Evolutionary conservation across 2,113 vertebrate genomes (phyloP).

Genomic region (Vulpes lagopus): DNA sequence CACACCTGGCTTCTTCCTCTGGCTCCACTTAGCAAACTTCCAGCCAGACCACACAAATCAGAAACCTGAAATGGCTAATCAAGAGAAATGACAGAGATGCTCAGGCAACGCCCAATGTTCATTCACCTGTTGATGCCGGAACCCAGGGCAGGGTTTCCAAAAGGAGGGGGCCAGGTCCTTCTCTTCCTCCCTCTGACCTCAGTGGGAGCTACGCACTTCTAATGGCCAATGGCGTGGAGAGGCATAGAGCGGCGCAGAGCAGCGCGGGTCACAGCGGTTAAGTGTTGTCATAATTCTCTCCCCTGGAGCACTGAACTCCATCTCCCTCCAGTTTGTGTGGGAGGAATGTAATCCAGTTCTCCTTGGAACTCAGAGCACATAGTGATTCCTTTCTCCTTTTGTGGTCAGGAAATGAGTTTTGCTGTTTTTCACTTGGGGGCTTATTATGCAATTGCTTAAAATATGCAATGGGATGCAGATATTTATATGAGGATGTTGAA

Average conservation of each 20-base stretch:
- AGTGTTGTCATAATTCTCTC: slow-evolving; percentile 79
- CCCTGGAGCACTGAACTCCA: slow-evolving; percentile 67
- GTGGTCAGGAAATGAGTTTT: slow-evolving; percentile 71
- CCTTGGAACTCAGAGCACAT: slow-evolving; percentile 72
- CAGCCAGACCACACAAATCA: not conserved
- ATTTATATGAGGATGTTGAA: slow-evolving; percentile 85
- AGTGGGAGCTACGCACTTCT: not conserved
- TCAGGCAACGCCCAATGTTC: accelerated
- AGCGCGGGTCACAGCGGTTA: slow-evolving; percentile 58
- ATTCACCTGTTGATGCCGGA: slow-evolving; percentile 68
- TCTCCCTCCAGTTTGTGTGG: slow-evolving; percentile 70
- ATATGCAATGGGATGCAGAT: slow-evolving; percentile 76
- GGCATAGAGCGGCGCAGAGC: not conserved
- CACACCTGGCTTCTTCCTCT: not conserved
- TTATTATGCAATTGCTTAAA: slow-evolving; percentile 79
- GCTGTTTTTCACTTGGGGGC: slow-evolving; percentile 79
- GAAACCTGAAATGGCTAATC: not conserved
- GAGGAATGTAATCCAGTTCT: slow-evolving; percentile 73
- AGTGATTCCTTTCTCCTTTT: slow-evolving; percentile 80
- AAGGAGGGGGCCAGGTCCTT: not conserved
- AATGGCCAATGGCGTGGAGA: slow-evolving; percentile 42
- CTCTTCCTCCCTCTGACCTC: not conserved
- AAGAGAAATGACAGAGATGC: not conserved
- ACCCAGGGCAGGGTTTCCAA: not conserved
- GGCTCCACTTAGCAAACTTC: not conserved